phyloP scores from a whole-genome alignment of 2,113 vertebrate genomes.

The Podiceps cristatus region DNA sequence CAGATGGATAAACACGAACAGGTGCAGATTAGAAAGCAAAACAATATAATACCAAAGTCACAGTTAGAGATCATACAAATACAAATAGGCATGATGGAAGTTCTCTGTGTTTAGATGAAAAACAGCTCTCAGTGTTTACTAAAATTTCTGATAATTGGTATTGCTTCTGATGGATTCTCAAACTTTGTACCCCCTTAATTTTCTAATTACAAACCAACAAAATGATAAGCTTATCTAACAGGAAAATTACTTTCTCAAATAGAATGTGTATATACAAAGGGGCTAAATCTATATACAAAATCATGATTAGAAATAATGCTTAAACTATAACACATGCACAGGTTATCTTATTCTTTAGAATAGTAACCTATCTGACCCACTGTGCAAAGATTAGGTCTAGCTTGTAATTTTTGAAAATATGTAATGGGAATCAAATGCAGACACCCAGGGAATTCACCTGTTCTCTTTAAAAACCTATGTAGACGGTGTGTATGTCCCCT shows the following conservation, averaged over 20 bases:
- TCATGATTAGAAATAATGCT: not conserved
- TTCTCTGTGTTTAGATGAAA: not conserved
- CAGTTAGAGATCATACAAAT: not conserved
- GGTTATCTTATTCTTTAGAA: not conserved
- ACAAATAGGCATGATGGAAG: not conserved
- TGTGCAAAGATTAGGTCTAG: not conserved
- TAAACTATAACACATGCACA: not conserved
- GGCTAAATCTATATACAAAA: not conserved
- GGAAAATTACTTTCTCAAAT: not conserved
- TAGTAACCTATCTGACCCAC: not conserved
- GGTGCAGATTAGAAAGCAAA: slow-evolving; percentile 1
- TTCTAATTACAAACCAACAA: not conserved
- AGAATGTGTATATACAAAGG: not conserved
- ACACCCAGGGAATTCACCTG: not conserved
- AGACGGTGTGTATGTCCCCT: rapidly evolving
- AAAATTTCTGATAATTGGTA: not conserved
- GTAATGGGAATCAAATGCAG: not conserved
- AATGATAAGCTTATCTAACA: not conserved
- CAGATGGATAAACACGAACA: not conserved
- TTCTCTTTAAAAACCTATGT: not conserved
- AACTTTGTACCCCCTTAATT: not conserved
- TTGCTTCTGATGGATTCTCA: not conserved
- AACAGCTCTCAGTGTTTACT: not conserved
- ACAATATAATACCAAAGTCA: not conserved
- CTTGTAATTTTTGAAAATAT: not conserved